Conservation (phyloP, 2,113 vertebrate genomes). For the Steatornis caripensis region DNA sequence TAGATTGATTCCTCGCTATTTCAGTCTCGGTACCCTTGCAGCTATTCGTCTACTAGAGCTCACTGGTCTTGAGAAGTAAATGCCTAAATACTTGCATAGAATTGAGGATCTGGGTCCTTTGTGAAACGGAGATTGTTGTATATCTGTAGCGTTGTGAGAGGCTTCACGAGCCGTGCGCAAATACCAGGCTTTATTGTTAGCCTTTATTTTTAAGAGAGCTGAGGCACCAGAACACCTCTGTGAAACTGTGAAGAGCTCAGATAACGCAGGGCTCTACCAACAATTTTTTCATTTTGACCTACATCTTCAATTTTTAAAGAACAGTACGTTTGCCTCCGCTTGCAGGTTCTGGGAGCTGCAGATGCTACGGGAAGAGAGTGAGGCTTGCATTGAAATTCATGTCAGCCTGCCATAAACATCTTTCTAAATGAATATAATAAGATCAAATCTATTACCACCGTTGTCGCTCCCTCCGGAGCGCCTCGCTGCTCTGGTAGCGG, state of each 20-base stretch:
- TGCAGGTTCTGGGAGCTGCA: background rate
- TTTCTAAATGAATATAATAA: background rate
- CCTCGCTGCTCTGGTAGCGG: background rate
- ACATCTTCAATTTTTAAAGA: background rate
- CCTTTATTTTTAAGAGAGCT: background rate
- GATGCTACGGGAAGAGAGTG: background rate
- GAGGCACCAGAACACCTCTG: background rate
- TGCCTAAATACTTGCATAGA: background rate
- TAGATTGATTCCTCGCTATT: fast-evolving
- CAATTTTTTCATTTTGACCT: background rate
- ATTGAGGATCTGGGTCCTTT: background rate
- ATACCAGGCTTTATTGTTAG: background rate
- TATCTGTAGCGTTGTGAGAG: fast-evolving
- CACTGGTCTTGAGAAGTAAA: background rate
- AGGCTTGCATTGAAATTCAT: background rate
- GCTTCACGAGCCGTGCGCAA: background rate
- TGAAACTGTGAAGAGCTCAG: background rate
- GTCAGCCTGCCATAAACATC: background rate
- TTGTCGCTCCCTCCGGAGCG: background rate
- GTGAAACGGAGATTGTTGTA: background rate
- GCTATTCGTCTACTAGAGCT: background rate
- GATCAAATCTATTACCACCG: background rate
- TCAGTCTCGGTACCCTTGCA: fast-evolving
- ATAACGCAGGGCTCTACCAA: background rate
- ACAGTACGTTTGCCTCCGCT: background rate